Evolutionary conservation across 2,888 invertebrate species (phyloP), one percentile per base, ranked within the genome.

Genomic region (Tetragonula carbonaria): DNA sequence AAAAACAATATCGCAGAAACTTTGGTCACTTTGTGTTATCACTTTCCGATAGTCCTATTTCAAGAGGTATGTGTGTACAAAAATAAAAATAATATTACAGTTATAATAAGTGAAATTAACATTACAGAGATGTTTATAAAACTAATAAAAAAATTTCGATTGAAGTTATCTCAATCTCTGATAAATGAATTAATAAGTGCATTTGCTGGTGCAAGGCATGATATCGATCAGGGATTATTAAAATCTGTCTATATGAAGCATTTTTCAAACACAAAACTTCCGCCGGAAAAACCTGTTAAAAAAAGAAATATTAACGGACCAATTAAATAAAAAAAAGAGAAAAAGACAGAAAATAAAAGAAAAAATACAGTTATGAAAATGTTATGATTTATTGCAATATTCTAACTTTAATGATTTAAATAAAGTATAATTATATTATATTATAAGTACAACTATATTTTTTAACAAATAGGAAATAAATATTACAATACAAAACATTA

Each of bases 11-110:
- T 33, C 91, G 86, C 80, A 95, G 90, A 88, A 93, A 95, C 88
- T 95, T 95, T 88, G 95, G 95, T 0, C 95, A 95, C 65, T 95
- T 95, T 75, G 91, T 95, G 45, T 86, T 95, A 59, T 88, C 92
- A 11, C 90, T 95, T 38, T 92, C 93, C 1, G 93, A 95, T 55
- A 85, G 89, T 23, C 85, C 85, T 3, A 89, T 95, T 55, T 72
- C 92, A 11, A 90, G 85, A 88, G 87, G 94, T 91, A 84, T 21
- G 16, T 65, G 94, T 90, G 83, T 21, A n/a, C 65, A 14, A 68
- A 11, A 76, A 6, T 76, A 8, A 62, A 23, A 78, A 18, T 38
- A 18, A 51, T 59, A 18, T 53, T 53, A 53, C 5, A 53, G 18
- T 53, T 53, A 45, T 45, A 45, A 11, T 45, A 70, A 50, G 16